Conservation (phyloP, 30 jellyfish, hydroid and myxozoan species). For the Aurelia sp. region DNA sequence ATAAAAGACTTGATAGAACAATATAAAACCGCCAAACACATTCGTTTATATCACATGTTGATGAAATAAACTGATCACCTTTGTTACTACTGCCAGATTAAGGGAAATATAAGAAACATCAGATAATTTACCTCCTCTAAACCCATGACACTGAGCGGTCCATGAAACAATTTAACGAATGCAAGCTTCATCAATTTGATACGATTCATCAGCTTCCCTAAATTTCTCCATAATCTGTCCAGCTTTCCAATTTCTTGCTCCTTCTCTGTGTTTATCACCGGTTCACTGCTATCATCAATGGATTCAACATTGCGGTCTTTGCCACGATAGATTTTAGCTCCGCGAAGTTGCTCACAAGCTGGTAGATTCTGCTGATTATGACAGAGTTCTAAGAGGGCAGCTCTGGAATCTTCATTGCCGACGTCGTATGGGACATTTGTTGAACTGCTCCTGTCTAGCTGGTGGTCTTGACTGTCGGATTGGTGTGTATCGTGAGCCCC, state of each 20-base stretch:
- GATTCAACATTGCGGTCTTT: slow-evolving; percentile 7
- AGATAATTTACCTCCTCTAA: slow-evolving; percentile 42
- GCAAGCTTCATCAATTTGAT: slow-evolving; percentile 59
- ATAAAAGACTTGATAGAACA: too few species aligned
- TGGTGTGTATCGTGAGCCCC: neutral
- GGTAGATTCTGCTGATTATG: slow-evolving; percentile 75
- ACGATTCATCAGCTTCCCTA: slow-evolving; percentile 40
- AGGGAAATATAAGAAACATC: neutral
- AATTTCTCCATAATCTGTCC: slow-evolving; percentile 33
- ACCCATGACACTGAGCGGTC: slow-evolving; percentile 67
- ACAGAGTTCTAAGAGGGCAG: slow-evolving; percentile 60
- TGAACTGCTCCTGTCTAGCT: neutral
- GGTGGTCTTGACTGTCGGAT: neutral
- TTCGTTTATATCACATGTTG: neutral
- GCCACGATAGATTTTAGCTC: slow-evolving; percentile 60
- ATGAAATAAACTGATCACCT: neutral
- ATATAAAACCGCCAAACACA: too few species aligned
- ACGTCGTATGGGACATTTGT: neutral
- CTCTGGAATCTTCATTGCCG: slow-evolving; percentile 35
- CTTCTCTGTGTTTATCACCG: neutral
- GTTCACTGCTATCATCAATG: slow-evolving; percentile 4
- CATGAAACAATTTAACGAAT: slow-evolving; percentile 48
- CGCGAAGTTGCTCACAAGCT: slow-evolving; percentile 73
- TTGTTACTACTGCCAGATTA: neutral
- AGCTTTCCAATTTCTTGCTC: slow-evolving; percentile 31